Conservation (phyloP, 2,888 invertebrate genomes). For the Meteorus cinctellus region DNA sequence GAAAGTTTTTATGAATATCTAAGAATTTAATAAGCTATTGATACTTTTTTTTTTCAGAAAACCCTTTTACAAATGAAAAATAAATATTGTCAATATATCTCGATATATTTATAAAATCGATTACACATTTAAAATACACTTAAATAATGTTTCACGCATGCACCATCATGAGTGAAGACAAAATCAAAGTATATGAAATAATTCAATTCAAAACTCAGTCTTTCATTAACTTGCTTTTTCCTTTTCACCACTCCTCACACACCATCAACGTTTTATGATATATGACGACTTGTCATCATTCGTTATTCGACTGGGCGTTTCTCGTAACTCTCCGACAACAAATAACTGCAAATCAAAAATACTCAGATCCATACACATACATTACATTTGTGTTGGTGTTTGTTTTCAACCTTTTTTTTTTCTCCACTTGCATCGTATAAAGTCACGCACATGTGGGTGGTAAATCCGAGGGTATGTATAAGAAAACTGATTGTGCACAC, state of each 20-base stretch:
- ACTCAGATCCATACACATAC: background rate
- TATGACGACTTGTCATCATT: slow-evolving; percentile 12
- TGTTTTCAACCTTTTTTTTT: background rate
- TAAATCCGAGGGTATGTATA: slow-evolving; percentile 24
- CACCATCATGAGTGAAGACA: background rate
- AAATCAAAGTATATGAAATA: slow-evolving; percentile 6
- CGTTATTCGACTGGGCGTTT: slow-evolving; percentile 18
- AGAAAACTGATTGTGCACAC: background rate
- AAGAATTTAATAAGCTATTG: background rate
- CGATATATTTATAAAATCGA: slow-evolving; percentile 20
- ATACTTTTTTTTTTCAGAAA: too few species aligned
- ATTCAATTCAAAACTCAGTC: background rate
- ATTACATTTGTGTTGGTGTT: background rate
- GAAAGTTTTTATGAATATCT: too few species aligned
- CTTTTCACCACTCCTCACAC: slow-evolving; percentile 7
- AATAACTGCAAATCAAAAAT: background rate
- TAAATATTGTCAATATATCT: background rate
- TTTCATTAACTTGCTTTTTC: background rate
- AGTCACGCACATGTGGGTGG: slow-evolving; percentile 25
- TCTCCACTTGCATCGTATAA: slow-evolving; percentile 25
- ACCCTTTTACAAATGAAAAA: slow-evolving; percentile 9
- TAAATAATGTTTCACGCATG: slow-evolving; percentile 22
- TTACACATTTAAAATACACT: slow-evolving; percentile 32
- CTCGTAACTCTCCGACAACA: background rate
- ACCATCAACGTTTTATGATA: background rate